Percentiles rank a stretch among this genome's conserved stretches.
phyloP scores from a whole-genome alignment of 2,113 vertebrate genomes.

The Rutilus rutilus region DNA sequence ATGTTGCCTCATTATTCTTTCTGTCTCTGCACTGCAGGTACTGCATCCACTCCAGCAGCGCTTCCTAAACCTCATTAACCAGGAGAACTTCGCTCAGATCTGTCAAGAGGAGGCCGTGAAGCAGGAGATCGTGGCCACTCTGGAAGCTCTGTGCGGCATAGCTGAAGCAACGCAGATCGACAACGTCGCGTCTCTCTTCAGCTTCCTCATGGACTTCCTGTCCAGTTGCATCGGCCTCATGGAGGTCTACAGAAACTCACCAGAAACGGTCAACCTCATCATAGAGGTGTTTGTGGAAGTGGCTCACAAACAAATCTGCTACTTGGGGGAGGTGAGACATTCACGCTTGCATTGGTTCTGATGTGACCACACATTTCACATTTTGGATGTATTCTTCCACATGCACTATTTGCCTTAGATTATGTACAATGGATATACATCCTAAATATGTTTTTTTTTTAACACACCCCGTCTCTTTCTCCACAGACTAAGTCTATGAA shows the following conservation, averaged over 20 bases:
- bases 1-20: not conserved
- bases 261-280: constrained; percentile 98
- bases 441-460: not conserved
- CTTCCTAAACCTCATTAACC: constrained; percentile 97
- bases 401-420: not conserved
- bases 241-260: constrained; percentile 98
- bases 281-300: constrained; percentile 99
- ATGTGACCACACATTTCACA: not conserved
- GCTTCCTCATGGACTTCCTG: constrained; percentile 98
- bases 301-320: constrained; percentile 99
- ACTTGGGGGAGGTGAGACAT: constrained; percentile 93
- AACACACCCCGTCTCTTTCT: not conserved
- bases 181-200: constrained; percentile 95
- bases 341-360: not conserved
- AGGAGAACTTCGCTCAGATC: constrained; percentile 97
- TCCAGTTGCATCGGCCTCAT: constrained; percentile 98
- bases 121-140: constrained; percentile 91
- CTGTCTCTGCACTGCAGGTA: constrained; percentile 75
- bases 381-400: not conserved
- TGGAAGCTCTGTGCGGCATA: constrained; percentile 96
- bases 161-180: constrained; percentile 98
- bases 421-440: too few species aligned
- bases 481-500: constrained; percentile 96
- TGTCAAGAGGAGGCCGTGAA: constrained; percentile 96
- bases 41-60: constrained; percentile 96